Base-by-base conservation (phyloP, 2,113 vertebrate species). In the Sylvia atricapilla region DNA sequence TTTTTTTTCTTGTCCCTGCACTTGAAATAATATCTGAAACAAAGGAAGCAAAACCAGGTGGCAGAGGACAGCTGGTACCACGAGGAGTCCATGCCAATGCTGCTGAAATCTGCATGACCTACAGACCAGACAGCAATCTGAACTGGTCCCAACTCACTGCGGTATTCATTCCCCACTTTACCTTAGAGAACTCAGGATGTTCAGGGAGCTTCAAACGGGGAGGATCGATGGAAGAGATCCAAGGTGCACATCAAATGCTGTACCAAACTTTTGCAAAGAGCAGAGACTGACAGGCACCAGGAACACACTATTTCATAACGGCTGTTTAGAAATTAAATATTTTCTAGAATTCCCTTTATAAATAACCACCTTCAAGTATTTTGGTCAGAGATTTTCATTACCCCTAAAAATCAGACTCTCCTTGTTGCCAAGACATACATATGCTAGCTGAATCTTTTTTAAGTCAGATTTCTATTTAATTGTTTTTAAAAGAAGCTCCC, bases 1-100 rank as follows among this genome's bases (percentile, higher is more conserved):
- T 53, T 70, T 77, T 77, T 59, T 20, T 23, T 30, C 43, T 64
- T 41, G 11, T 53, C 41, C 76, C 82, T 81, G 58, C 53, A 49
- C 47, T 90, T 81, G 17, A 88, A 93, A 76, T 15, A 82, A 17
- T 47, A 91, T 33, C 43, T 77, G 62, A 90, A 96, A 81, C 52
- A 84, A 59, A 81, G 58, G 44, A 91, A 91, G 80, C 60, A 74
- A 83, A 87, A 68, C 35, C 87, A 94, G 87, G 87, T 81, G 84
- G 75, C 82, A 84, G 37, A 84, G 72, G 88, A 84, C 90, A 91
- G 90, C 72, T 93, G 85, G 59, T 69, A 33, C 59, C 78, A 74
- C 1, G 25, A 84, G 24, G 28, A 8, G 31, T 70, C 55, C 9
- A 10, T 43, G 79, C 66, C 83, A 95, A 80, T 1, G 2, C 58